Conservation (phyloP, 92 coral and sea anemone genomes). For the Zoanthus sansibaricus region DNA sequence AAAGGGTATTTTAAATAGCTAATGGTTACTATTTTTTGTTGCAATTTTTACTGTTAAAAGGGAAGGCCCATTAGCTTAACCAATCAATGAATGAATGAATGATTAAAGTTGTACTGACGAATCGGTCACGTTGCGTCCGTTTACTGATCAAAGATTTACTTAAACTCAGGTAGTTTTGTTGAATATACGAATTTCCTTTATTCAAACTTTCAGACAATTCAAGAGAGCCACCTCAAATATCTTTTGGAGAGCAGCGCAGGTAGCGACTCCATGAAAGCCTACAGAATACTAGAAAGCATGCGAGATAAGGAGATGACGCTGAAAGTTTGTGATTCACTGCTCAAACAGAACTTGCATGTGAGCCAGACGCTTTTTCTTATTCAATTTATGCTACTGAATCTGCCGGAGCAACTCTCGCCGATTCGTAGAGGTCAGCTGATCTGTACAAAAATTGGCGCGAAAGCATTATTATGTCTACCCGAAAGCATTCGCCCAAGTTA, state of each 20-base stretch:
- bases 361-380: constrained; percentile 89
- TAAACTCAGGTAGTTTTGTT: not conserved
- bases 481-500: constrained; percentile 80
- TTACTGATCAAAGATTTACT: no score
- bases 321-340: constrained; percentile 83
- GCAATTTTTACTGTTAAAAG: no score
- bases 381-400: constrained; percentile 93
- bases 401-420: constrained; percentile 79
- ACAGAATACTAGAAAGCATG: constrained; percentile 87
- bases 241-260: constrained; percentile 84
- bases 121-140: no score
- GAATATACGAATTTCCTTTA: not conserved
- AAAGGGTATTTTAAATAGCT: no score
- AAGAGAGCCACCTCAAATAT: constrained; percentile 81
- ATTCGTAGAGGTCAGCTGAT: constrained; percentile 78
- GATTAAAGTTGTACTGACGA: no score
- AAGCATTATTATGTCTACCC: constrained; percentile 92
- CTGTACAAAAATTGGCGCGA: constrained; percentile 94
- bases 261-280: constrained; percentile 87
- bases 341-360: constrained; percentile 84
- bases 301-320: constrained; percentile 84
- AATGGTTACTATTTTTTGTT: no score
- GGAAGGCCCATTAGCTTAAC: no score
- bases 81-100: no score
- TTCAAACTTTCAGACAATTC: constrained; percentile 67